Evolutionary conservation across 2,797 vertebrate species (phyloP).

Genomic region (Denticeps clupeoides): DNA sequence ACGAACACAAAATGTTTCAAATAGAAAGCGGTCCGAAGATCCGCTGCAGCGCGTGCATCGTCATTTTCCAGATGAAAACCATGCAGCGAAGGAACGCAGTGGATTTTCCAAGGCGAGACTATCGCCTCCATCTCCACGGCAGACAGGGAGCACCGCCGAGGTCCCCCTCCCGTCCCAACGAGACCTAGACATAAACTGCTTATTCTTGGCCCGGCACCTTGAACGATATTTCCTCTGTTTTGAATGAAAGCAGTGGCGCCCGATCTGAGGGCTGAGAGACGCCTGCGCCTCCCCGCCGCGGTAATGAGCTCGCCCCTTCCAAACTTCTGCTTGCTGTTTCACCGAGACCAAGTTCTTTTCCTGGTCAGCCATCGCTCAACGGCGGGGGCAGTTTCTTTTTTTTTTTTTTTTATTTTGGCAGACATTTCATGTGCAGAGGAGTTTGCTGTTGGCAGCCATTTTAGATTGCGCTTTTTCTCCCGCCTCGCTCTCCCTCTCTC

Average conservation of each 20-base stretch:
- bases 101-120: constrained; percentile 7
- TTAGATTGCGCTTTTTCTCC: constrained; percentile 41
- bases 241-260: background rate
- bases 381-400: constrained; percentile 19
- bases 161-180: background rate
- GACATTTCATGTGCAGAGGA: constrained; percentile 40
- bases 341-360: constrained; percentile 19
- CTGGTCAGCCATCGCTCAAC: constrained; percentile 24
- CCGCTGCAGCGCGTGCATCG: no score
- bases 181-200: background rate
- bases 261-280: background rate
- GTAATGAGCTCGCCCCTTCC: constrained; percentile 2
- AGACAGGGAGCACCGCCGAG: constrained; percentile 7
- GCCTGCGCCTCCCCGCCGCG: background rate
- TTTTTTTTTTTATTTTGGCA: constrained; percentile 33
- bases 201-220: background rate
- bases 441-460: constrained; percentile 54
- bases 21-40: no score
- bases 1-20: no score
- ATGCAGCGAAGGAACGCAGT: no score
- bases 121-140: background rate
- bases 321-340: constrained; percentile 25
- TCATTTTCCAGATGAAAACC: no score
- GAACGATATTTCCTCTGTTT: background rate
- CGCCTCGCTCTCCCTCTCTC: constrained; percentile 16